Evolutionary conservation across 2,888 invertebrate genomes (phyloP).

Genomic region (Hypomecis atomaria): DNA sequence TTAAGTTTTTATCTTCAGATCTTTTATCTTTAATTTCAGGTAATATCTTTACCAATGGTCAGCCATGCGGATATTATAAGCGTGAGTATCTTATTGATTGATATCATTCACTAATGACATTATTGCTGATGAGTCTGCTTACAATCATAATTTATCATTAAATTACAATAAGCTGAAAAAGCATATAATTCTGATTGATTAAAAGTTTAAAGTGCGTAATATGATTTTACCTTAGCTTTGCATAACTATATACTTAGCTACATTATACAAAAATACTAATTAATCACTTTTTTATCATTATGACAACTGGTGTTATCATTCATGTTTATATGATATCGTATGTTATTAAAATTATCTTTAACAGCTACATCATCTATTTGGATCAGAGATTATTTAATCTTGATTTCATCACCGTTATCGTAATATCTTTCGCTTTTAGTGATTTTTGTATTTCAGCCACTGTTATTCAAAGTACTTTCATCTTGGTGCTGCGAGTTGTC

Average conservation of each 20-base stretch:
- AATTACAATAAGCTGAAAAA: not conserved
- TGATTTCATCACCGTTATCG: not conserved
- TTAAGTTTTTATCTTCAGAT: constrained; percentile 42
- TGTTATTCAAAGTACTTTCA: not conserved
- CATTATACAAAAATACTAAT: not conserved
- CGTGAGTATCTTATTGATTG: constrained; percentile 59
- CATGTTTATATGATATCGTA: not conserved
- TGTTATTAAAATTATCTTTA: constrained; percentile 1
- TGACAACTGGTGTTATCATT: not conserved
- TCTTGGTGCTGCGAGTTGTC: constrained; percentile 30
- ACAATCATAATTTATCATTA: not conserved
- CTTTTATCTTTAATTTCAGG: constrained; percentile 68
- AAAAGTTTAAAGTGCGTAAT: not conserved
- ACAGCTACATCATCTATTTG: not conserved
- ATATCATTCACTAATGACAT: constrained; percentile 32
- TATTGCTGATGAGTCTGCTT: not conserved
- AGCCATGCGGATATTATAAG: constrained; percentile 64
- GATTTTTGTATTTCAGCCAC: not conserved
- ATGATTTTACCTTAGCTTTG: not conserved
- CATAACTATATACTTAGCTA: not conserved
- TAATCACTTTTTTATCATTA: constrained; percentile 1
- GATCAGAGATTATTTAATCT: not conserved
- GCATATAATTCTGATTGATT: not conserved
- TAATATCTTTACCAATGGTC: constrained; percentile 69
- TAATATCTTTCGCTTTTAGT: not conserved